Percentiles rank a stretch among this genome's conserved stretches.
Conservation (phyloP, 37 sponge, comb jelly and placozoan genomes). For the Geodia barretti region DNA sequence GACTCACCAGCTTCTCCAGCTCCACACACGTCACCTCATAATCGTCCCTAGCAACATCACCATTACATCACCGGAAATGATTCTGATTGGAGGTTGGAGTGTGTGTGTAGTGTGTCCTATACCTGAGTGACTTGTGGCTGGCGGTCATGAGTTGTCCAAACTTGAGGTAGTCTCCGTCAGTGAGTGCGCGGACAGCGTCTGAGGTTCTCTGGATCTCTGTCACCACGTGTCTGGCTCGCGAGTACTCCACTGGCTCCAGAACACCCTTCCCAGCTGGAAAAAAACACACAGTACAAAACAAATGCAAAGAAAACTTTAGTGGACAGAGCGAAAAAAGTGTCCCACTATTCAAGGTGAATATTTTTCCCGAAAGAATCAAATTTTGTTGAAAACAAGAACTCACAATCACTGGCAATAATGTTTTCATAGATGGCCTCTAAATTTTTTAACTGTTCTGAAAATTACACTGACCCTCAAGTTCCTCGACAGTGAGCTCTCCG, state of each 20-base stretch:
- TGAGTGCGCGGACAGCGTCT: constrained; percentile 66
- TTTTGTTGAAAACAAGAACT: no score
- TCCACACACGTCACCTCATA: constrained; percentile 94
- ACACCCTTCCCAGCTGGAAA: constrained; percentile 4
- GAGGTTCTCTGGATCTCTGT: constrained; percentile 79
- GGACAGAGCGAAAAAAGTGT: neutral
- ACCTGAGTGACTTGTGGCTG: constrained; percentile 94
- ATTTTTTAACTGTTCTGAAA: no score
- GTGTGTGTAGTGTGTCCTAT: neutral
- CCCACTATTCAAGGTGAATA: no score
- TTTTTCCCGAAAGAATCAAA: no score
- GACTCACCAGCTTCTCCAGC: constrained; percentile 82
- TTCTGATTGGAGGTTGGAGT: neutral
- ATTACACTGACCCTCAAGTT: constrained; percentile 62
- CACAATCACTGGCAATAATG: no score
- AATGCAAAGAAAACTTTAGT: neutral
- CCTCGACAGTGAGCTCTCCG: constrained; percentile 70
- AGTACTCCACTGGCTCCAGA: constrained; percentile 39
- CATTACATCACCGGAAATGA: no score
- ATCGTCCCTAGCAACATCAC: constrained; percentile 59
- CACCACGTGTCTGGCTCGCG: constrained; percentile 90
- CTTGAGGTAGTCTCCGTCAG: constrained; percentile 41
- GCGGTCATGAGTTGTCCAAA: constrained; percentile 95
- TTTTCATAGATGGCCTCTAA: no score
- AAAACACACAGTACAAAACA: neutral